Evolutionary conservation across 2,888 invertebrate genomes (phyloP), one percentile per base, ranked within the genome.

Genomic region (Spodoptera littoralis): DNA sequence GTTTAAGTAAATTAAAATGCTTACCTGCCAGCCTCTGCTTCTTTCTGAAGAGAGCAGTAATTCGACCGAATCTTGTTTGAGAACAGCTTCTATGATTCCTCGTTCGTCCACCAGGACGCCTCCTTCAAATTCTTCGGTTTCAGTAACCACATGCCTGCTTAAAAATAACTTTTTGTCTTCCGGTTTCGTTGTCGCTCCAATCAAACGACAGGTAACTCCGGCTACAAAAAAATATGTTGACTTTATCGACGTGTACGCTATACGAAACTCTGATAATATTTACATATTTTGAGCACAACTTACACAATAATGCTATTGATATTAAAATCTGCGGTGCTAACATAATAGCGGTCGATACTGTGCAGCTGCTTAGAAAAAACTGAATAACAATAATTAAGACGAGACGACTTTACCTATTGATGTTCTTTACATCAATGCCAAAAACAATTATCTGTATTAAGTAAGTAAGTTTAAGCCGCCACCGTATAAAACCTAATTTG

Each of bases 21-120:
- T 65, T 53, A 80, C 82, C 55, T 75, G 59, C 55, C 66, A 61
- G 53, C 69, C 64, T 36, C 84, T 52, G 70, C 84, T 88, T 63
- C 84, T 88, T 48, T 66, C 51, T 42, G 71, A 64, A 5, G 24
- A 49, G 5, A 76, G 47, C 36, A 79, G 51, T 22, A 58, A 47
- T 52, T 94, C 89, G 49, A 95, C 90, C 12, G 92, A 89, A 0
- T 90, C 82, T 27, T 92, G 88, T 27, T 88, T 90, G 1, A 96
- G 84, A 18, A 96, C 92, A 63, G 92, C 90, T 62, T 92, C 87
- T 66, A 97, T 96, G 75, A 94, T 94, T 30, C 96, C 97, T 73
- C 95, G 87, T 49, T 94, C 89, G 54, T 94, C 89, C 11, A 96
- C 95, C 60, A 96, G 83, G 59, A 96, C 95, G 24, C 96, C 96